Base-by-base conservation (phyloP, 2,797 vertebrate genomes). In the Neosilurus hyrtlii region DNA sequence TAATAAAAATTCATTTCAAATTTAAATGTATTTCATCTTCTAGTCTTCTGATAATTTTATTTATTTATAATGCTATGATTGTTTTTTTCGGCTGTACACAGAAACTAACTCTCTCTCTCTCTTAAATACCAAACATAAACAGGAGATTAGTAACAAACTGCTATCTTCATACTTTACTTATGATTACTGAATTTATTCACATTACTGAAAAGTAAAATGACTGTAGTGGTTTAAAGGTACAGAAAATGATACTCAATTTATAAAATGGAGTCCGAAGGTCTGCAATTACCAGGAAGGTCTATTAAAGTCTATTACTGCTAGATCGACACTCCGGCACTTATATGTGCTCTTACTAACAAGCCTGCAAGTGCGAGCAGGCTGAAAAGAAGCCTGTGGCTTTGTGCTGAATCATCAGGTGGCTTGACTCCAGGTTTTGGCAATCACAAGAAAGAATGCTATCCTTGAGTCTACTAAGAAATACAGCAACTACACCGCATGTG, bases 341-440 rank as follows among this genome's bases (percentile, higher is more conserved):
- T 84, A 70, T 81, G 83, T 37, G 70, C 49, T 63, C 73, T 84
- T 84, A 86, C 67, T 86, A 62, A 70, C 62, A 81, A 67, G 61
- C 78, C 22, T 77, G 82, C 83, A 78, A 74, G 80, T 71, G 68
- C 37, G 63, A 83, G 76, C 85, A 86, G 20, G 79, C 68, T 57
- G 56, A 18, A 49, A 62, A 74, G 56, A 75, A 82, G 67, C 52
- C 75, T 75, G 70, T 63, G 52, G 67, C 80, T 74, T 82, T 82
- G 54, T 82, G 80, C 84, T 87, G 82, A 87, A 65, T 84, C 74
- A 87, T 82, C 78, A 81, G 11, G 79, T 82, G 77, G 75, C 67
- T 70, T 63, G 56, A 83, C 74, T 85, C 82, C 86, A 79, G 79
- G 56, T 26, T 83, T 79, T 75, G 79, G 70, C 74, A 81, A 70